Evolutionary conservation across 1,140 invertebrate species (phyloP).

Genomic region (Coelopa frigida): DNA sequence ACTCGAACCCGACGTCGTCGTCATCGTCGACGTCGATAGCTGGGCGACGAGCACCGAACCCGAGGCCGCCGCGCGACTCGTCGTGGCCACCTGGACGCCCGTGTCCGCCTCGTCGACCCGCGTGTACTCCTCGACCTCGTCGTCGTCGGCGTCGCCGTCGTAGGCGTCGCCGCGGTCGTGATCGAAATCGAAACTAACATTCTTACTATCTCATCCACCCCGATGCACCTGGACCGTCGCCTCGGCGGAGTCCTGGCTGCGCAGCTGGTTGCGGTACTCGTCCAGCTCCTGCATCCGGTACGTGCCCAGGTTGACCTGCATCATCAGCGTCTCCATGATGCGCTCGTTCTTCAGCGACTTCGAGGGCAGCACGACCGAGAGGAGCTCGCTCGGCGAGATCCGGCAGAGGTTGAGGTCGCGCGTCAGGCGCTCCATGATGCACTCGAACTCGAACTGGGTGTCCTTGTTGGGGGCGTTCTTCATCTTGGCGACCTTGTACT

Average conservation of each 20-base stretch:
- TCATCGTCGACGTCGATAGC: no score
- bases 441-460: slow-evolving; percentile 81
- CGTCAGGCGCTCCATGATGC: slow-evolving; percentile 83
- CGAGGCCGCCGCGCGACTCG: slow-evolving; percentile 37
- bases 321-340: slow-evolving; percentile 87
- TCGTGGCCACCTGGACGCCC: slow-evolving; percentile 32
- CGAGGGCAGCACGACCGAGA: slow-evolving; percentile 85
- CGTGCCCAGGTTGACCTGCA: slow-evolving; percentile 87
- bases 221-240: slow-evolving; percentile 46
- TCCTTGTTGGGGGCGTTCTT: slow-evolving; percentile 70
- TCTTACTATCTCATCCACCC: slow-evolving; percentile 45
- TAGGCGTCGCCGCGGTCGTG: slow-evolving; percentile 16
- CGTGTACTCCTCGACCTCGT: slow-evolving; percentile 29
- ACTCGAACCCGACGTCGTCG: no score
- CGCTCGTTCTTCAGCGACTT: slow-evolving; percentile 90
- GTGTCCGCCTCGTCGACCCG: slow-evolving; percentile 40
- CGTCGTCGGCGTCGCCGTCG: slow-evolving; percentile 18
- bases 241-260: slow-evolving; percentile 81
- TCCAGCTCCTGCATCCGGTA: slow-evolving; percentile 85
- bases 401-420: slow-evolving; percentile 82
- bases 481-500: slow-evolving; percentile 63
- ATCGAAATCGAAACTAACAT: slow-evolving; percentile 45
- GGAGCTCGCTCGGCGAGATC: slow-evolving; percentile 87
- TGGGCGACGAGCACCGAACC: no score
- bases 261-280: slow-evolving; percentile 75